These are phyloP conservation scores for Entomyzon cyanotis DNA, from an alignment of 2,113 vertebrate species.

Conservation along the genomic window DNA sequence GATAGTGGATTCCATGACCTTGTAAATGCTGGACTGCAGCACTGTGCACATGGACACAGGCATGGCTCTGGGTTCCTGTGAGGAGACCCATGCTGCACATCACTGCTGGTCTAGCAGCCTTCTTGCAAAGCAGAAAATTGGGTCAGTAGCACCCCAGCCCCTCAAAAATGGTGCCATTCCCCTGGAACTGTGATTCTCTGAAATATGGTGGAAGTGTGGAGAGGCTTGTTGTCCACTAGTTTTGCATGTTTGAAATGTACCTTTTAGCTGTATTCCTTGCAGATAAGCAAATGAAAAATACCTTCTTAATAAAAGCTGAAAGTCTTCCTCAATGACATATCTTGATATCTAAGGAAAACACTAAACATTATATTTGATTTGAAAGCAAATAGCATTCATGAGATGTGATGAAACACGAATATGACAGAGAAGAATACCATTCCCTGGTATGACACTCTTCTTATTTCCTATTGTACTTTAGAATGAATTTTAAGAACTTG, in stretches of 20 bases:
- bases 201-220: background rate
- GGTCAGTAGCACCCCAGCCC: background rate
- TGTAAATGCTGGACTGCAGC: background rate
- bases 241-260: background rate
- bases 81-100: background rate
- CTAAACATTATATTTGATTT: background rate
- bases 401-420: background rate
- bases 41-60: fast-evolving
- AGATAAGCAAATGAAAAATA: background rate
- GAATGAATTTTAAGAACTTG: background rate
- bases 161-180: background rate
- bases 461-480: background rate
- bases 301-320: background rate
- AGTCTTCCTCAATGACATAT: background rate
- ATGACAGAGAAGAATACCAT: background rate
- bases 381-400: background rate
- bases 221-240: background rate
- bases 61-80: background rate
- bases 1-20: background rate
- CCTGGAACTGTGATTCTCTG: background rate
- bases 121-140: background rate
- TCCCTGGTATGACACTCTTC: background rate
- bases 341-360: background rate
- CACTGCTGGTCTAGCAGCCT: background rate
- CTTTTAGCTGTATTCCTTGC: background rate